Evolutionary conservation across 2,888 invertebrate genomes (phyloP).

Genomic region (Dascillus cervinus): DNA sequence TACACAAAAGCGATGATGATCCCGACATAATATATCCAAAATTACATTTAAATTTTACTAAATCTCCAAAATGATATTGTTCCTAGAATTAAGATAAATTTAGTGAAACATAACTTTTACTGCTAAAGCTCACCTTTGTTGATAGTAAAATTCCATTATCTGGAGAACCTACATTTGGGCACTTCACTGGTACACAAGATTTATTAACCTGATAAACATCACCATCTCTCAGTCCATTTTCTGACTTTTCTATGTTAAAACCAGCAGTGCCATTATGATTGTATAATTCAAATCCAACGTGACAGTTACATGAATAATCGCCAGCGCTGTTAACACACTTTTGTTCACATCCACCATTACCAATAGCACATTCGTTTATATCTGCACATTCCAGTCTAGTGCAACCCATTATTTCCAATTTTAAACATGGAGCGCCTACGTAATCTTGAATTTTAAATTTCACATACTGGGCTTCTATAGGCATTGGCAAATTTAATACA

Average conservation of each 20-base stretch:
- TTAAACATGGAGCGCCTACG: conserved; percentile 79
- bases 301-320: conserved; percentile 80
- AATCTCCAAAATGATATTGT: conserved; percentile 82
- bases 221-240: conserved; percentile 81
- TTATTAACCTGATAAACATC: conserved; percentile 87
- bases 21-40: conserved; percentile 93
- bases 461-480: conserved; percentile 83
- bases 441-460: conserved; percentile 81
- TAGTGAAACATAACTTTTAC: conserved; percentile 6
- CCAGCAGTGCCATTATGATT: conserved; percentile 84
- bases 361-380: conserved; percentile 76
- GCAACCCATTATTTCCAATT: conserved; percentile 89
- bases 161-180: conserved; percentile 65
- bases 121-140: conserved; percentile 49
- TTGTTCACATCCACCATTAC: conserved; percentile 89
- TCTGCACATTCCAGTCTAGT: conserved; percentile 83
- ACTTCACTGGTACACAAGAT: conserved; percentile 91
- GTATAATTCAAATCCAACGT: conserved; percentile 86
- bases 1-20: conserved; percentile 76
- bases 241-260: conserved; percentile 67
- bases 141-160: conserved; percentile 81
- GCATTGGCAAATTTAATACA: conserved; percentile 80
- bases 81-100: conserved; percentile 36
- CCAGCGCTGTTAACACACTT: conserved; percentile 89
- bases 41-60: conserved; percentile 85